phyloP scores from a whole-genome alignment of 1,140 invertebrate genomes.

The Caenorhabditis briggsae region DNA sequence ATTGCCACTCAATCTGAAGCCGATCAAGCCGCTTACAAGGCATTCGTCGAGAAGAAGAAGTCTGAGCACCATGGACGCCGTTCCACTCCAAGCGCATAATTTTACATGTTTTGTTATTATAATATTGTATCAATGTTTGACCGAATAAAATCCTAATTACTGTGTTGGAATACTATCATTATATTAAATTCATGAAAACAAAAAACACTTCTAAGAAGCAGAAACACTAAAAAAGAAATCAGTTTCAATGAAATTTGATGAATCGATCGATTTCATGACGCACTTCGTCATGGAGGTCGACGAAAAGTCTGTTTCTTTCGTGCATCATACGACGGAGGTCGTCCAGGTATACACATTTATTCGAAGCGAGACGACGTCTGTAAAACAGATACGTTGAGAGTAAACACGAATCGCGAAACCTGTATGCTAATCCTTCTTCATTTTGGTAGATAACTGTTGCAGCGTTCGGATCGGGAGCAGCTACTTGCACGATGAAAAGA shows the following conservation, averaged over 20 bases:
- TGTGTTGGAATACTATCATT: not conserved
- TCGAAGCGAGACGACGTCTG: slow-evolving; percentile 52
- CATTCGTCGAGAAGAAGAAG: slow-evolving; percentile 29
- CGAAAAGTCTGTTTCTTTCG: slow-evolving; percentile 25
- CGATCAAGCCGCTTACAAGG: slow-evolving; percentile 13
- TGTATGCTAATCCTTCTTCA: slow-evolving; percentile 58
- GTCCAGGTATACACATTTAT: slow-evolving; percentile 40
- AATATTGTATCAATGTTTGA: not conserved
- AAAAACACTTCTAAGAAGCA: too few relatives aligned
- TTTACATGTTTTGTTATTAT: not conserved
- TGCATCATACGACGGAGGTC: slow-evolving; percentile 39
- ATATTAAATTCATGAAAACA: too few relatives aligned
- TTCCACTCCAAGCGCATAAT: not conserved
- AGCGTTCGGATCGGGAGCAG: not conserved
- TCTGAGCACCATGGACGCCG: not conserved
- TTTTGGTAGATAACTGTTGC: slow-evolving; percentile 50
- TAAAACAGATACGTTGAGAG: not conserved
- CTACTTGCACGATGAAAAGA: slow-evolving; percentile 7
- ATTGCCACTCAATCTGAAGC: not conserved
- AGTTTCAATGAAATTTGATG: slow-evolving; percentile 4
- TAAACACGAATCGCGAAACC: not conserved
- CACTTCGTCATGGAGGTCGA: slow-evolving; percentile 46
- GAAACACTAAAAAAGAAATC: too few relatives aligned
- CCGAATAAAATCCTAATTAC: not conserved
- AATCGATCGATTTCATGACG: slow-evolving; percentile 41